Conservation (phyloP, 1,140 invertebrate species). For the Listronotus bonariensis region DNA sequence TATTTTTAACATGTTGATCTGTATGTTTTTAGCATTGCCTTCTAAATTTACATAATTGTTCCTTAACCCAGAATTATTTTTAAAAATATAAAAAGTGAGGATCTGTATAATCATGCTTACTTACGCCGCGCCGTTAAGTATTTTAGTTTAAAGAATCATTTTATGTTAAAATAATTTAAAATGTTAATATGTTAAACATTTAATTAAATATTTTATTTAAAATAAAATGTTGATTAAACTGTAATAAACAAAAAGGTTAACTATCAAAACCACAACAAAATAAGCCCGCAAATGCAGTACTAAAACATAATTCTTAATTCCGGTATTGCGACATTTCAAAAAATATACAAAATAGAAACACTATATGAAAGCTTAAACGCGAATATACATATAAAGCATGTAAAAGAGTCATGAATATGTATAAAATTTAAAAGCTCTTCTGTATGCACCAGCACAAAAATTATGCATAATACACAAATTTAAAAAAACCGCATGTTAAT, state of each 20-base stretch:
- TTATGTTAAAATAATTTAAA: neutral
- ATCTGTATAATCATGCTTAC: too few relatives aligned
- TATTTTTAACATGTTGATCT: conserved; percentile 19
- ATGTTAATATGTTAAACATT: too few relatives aligned
- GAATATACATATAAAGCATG: neutral
- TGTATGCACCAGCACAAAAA: neutral
- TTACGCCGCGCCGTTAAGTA: too few relatives aligned
- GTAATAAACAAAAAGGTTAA: too few relatives aligned
- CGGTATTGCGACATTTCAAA: neutral
- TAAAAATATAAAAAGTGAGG: too few relatives aligned
- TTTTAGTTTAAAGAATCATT: neutral
- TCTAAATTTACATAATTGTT: too few relatives aligned
- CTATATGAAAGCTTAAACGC: neutral
- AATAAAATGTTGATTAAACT: too few relatives aligned
- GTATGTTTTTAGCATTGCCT: conserved; percentile 21
- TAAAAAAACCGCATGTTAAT: neutral
- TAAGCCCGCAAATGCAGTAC: too few relatives aligned
- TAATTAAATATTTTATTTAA: too few relatives aligned
- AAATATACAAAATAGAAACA: neutral
- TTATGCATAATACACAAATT: neutral
- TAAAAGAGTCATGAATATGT: conserved; percentile 8
- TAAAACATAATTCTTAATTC: neutral
- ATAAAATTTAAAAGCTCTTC: conserved; percentile 1
- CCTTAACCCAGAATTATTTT: too few relatives aligned
- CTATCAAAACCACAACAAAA: too few relatives aligned